Base-by-base conservation (phyloP, 2,113 vertebrate genomes). In the Mola mola region DNA sequence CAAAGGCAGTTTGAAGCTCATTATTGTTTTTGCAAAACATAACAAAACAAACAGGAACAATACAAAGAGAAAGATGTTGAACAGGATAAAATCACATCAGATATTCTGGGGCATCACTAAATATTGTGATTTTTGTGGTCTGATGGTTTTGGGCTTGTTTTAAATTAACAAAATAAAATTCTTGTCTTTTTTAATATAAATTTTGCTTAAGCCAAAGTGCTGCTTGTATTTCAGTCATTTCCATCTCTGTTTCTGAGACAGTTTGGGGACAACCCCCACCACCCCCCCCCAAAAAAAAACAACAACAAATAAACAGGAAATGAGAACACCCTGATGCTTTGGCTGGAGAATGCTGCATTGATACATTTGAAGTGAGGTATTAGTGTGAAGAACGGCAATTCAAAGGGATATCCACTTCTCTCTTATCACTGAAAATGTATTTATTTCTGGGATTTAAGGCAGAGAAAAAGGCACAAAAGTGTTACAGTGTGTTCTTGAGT, bases 1-100 rank as follows among this genome's bases (percentile, higher is more conserved):
- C 90, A 87, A 91, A 92, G 89, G 90, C 90, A 92, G 89, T 91
- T 91, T 92, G n/a, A 79, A 90, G 87, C 87, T 89, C 86, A 88
- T 83, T 79, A 67, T 79, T 84, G 66, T 79, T 83, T 67, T 78
- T 75, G 59, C 58, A 87, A 84, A 77, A 77, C 71, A 85, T 52
- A 48, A 75, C 62, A 76, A 81, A 57, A 60, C 51, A 70, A 57
- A 80, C 74, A 72, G 53, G 57, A 62, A 81, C 49, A 42, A 81
- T 42, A 70, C 57, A 81, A 75, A 71, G 68, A 78, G 62, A 79
- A 72, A 69, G 70, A 68, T 71, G 57, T 59, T 64, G 68, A 87
- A 86, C 42, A 68, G 75, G 72, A 75, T 74, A 56, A 82, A 77
- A 75, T 81, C 33, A 41, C 51, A 68, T 75, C 56, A 58, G 80